Conservation (phyloP, 2,113 vertebrate genomes). For the Euleptes europaea region DNA sequence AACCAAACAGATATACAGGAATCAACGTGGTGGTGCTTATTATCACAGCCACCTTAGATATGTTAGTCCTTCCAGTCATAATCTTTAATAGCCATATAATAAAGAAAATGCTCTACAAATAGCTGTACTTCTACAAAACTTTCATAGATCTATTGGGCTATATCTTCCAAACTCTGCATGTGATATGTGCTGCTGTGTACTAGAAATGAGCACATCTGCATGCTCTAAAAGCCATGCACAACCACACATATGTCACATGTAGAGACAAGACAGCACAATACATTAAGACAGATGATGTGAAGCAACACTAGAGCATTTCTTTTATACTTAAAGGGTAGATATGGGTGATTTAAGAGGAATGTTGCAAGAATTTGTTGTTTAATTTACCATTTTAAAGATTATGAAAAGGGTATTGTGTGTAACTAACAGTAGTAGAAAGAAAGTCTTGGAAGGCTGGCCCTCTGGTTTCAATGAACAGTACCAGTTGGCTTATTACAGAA, state of each 20-base stretch:
- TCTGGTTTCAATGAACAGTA: conserved; percentile 45
- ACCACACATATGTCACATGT: conserved; percentile 30
- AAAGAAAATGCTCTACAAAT: conserved; percentile 48
- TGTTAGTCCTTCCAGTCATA: conserved; percentile 49
- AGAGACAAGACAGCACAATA: background rate
- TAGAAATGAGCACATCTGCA: conserved; percentile 3
- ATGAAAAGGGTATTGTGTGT: conserved; percentile 29
- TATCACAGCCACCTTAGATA: conserved; percentile 14
- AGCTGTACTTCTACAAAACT: conserved; percentile 62
- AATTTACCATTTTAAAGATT: conserved; percentile 45
- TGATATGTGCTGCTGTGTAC: conserved; percentile 35
- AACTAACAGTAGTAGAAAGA: conserved; percentile 5
- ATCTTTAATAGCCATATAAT: conserved; percentile 65
- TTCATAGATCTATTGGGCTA: conserved; percentile 47
- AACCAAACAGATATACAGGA: conserved; percentile 49
- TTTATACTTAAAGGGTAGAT: conserved; percentile 9
- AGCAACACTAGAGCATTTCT: conserved; percentile 34
- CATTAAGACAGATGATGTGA: background rate
- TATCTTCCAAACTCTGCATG: conserved; percentile 54
- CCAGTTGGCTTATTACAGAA: conserved; percentile 3
- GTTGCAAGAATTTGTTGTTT: conserved; percentile 38
- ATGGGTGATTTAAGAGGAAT: conserved; percentile 52
- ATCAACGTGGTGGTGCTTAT: conserved; percentile 34
- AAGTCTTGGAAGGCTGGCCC: conserved; percentile 20
- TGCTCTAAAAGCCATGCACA: background rate